Conservation (phyloP, 1,140 invertebrate species). For the Cheumatopsyche charites region DNA sequence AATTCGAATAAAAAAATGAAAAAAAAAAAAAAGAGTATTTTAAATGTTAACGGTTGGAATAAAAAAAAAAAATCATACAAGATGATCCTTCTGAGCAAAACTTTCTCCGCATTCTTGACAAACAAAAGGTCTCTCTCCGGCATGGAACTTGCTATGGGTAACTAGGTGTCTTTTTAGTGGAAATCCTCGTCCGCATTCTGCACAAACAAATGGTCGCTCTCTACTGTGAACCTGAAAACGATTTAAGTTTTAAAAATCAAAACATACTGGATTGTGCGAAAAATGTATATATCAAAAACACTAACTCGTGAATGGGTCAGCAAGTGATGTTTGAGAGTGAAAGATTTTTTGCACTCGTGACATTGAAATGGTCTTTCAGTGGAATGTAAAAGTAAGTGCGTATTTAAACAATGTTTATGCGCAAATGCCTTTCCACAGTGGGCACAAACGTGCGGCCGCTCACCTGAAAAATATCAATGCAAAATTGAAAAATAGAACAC, state of each 20-base stretch:
- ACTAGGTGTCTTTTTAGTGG: slow-evolving; percentile 81
- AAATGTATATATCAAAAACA: slow-evolving; percentile 43
- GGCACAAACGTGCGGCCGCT: slow-evolving; percentile 80
- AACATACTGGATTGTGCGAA: not conserved
- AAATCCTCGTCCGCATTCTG: slow-evolving; percentile 81
- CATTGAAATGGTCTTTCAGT: slow-evolving; percentile 82
- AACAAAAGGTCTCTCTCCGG: slow-evolving; percentile 83
- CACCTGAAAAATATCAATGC: slow-evolving; percentile 63
- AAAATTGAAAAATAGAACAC: too few relatives aligned
- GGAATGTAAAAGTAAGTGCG: slow-evolving; percentile 79
- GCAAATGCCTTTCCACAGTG: slow-evolving; percentile 88
- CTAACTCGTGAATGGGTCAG: slow-evolving; percentile 78
- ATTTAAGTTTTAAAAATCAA: not conserved
- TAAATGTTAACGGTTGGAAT: not conserved
- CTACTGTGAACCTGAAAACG: slow-evolving; percentile 67
- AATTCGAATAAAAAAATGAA: slow-evolving; percentile 28
- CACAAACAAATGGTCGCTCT: slow-evolving; percentile 80
- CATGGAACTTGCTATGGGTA: slow-evolving; percentile 86
- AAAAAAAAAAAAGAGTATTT: not conserved
- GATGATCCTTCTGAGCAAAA: slow-evolving; percentile 81
- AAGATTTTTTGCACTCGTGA: slow-evolving; percentile 84
- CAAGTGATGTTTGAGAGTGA: slow-evolving; percentile 81
- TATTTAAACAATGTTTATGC: slow-evolving; percentile 82
- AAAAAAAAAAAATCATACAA: slow-evolving; percentile 56
- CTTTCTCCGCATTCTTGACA: slow-evolving; percentile 88